These are phyloP conservation scores for Halcyon senegalensis DNA, from an alignment of 2,113 vertebrate genomes.

Conservation along the genomic window DNA sequence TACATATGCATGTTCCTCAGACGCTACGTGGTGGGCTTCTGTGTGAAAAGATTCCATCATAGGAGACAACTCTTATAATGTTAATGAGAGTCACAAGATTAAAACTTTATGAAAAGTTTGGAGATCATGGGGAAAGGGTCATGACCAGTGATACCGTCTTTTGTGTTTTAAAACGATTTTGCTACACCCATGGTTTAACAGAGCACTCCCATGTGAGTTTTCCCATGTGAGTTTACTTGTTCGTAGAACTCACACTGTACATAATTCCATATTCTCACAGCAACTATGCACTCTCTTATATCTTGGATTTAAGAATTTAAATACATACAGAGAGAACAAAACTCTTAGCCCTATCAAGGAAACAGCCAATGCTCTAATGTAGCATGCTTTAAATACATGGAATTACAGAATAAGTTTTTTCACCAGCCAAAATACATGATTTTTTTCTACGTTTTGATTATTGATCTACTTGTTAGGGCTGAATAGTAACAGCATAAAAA, in stretches of 20 bases:
- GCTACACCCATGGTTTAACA: neutral
- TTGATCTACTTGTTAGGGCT: neutral
- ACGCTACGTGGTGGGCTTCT: neutral
- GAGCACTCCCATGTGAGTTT: neutral
- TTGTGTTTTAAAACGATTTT: conserved; percentile 6
- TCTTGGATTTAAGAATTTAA: neutral
- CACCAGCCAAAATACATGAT: neutral
- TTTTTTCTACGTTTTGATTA: neutral
- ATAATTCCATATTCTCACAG: neutral
- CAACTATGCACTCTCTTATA: neutral
- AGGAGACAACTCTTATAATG: neutral
- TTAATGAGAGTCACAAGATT: conserved; percentile 25
- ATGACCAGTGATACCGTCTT: neutral
- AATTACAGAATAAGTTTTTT: neutral
- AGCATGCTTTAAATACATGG: neutral
- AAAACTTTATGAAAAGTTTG: conserved; percentile 33
- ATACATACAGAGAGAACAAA: neutral
- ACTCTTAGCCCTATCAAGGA: neutral
- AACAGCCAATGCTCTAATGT: neutral
- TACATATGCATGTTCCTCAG: neutral
- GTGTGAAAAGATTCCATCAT: neutral
- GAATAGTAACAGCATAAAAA: neutral
- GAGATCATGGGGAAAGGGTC: conserved; percentile 25
- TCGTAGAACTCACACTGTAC: neutral
- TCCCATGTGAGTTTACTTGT: neutral